Percentiles rank a stretch among this genome's conserved stretches.
These are phyloP conservation scores for Pammene aurita DNA, from an alignment of 2,888 invertebrate genomes.

Conservation along the genomic window DNA sequence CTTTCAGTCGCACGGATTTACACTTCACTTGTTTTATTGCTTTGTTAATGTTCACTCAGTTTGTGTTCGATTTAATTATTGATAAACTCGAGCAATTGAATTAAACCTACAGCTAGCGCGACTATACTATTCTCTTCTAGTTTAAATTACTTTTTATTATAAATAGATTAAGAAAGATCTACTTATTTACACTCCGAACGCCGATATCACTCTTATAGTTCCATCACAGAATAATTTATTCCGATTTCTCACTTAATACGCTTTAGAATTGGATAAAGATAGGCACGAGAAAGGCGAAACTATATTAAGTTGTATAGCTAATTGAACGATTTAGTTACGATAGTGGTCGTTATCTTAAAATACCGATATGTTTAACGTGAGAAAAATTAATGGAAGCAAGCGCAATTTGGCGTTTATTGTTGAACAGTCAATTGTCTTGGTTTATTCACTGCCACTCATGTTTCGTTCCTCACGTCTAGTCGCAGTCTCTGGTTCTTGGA, in stretches of 20 bases:
- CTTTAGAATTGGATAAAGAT: slow-evolving; percentile 73
- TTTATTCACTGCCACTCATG: slow-evolving; percentile 65
- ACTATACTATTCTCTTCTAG: slow-evolving; percentile 47
- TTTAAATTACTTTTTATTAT: slow-evolving; percentile 44
- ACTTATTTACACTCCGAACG: slow-evolving; percentile 65
- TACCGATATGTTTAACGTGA: slow-evolving; percentile 77
- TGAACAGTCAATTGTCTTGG: slow-evolving; percentile 49
- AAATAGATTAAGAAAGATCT: slow-evolving; percentile 43
- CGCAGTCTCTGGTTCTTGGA: slow-evolving; percentile 79
- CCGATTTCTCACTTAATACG: slow-evolving; percentile 65
- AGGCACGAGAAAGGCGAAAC: slow-evolving; percentile 80
- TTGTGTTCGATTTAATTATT: slow-evolving; percentile 24
- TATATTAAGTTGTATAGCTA: slow-evolving; percentile 64
- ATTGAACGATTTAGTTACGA: slow-evolving; percentile 59
- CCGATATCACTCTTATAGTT: slow-evolving; percentile 67
- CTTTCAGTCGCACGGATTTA: slow-evolving; percentile 45
- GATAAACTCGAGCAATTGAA: slow-evolving; percentile 47
- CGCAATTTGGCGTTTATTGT: slow-evolving; percentile 77
- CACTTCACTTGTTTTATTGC: slow-evolving; percentile 44
- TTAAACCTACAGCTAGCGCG: slow-evolving; percentile 61
- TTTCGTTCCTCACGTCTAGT: slow-evolving; percentile 79
- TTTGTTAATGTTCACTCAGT: slow-evolving; percentile 40
- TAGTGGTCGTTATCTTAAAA: slow-evolving; percentile 69
- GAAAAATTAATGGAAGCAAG: slow-evolving; percentile 79
- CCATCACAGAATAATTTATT: slow-evolving; percentile 73